A percentile compares a stretch with the other conserved stretches of the same genome.
These are phyloP conservation scores for Epizoanthus scotinus DNA, from an alignment of 92 coral and sea anemone genomes.

Conservation along the genomic window DNA sequence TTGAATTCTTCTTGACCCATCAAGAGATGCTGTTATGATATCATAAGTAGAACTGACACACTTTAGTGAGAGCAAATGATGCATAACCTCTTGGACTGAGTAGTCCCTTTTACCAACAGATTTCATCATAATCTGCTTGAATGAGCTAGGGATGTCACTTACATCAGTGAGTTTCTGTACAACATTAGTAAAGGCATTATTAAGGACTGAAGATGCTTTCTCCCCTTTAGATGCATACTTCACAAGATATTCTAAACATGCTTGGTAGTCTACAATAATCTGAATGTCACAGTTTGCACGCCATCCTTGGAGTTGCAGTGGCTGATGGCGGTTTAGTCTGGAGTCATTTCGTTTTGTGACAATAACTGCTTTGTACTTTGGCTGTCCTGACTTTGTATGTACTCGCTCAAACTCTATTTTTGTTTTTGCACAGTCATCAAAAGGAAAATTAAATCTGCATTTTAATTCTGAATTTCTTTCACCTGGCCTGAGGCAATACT, in stretches of 20 bases:
- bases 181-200: too few species aligned
- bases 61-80: slow-evolving; percentile 34
- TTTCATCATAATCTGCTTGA: slow-evolving; percentile 58
- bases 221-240: too few species aligned
- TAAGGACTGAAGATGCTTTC: too few species aligned
- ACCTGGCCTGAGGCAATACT: too few species aligned
- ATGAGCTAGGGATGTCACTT: slow-evolving; percentile 42
- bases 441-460: too few species aligned
- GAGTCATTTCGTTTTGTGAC: slow-evolving; percentile 55
- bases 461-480: slow-evolving; percentile 16
- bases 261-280: too few species aligned
- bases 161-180: slow-evolving; percentile 27
- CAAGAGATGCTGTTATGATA: slow-evolving; percentile 44
- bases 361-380: slow-evolving; percentile 50
- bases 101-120: slow-evolving; percentile 63
- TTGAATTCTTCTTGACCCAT: slow-evolving; percentile 55
- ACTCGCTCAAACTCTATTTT: slow-evolving; percentile 50
- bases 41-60: slow-evolving; percentile 38
- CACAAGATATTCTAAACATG: too few species aligned
- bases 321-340: slow-evolving; percentile 49
- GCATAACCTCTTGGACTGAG: slow-evolving; percentile 70
- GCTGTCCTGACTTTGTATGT: slow-evolving; percentile 40
- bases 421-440: slow-evolving; percentile 45
- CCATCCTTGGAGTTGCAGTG: too few species aligned
- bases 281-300: too few species aligned